Evolutionary conservation across 1,140 invertebrate species (phyloP).

Genomic region (Drosophila miranda): DNA sequence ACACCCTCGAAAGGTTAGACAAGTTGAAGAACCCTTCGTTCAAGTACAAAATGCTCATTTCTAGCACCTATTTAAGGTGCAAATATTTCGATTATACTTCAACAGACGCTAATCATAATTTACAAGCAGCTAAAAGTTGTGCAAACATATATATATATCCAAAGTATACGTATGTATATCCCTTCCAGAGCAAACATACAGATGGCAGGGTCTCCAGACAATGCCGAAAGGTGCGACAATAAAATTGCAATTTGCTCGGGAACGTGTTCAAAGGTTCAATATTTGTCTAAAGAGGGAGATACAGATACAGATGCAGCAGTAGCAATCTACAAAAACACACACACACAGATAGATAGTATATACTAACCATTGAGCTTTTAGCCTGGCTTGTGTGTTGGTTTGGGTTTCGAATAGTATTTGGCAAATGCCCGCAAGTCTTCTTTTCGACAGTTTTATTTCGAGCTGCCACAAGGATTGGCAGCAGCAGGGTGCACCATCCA

Average conservation of each 20-base stretch:
- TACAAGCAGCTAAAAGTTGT: constrained; percentile 1
- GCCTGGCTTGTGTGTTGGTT: too few relatives aligned
- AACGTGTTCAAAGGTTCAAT: constrained; percentile 74
- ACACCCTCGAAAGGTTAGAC: too few relatives aligned
- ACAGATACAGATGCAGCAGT: neutral
- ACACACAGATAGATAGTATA: constrained; percentile 7
- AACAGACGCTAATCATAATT: too few relatives aligned
- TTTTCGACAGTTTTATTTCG: constrained; percentile 71
- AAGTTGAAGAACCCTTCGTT: too few relatives aligned
- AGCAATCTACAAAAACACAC: constrained; percentile 3
- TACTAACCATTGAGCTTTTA: constrained; percentile 43
- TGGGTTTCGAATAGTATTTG: constrained; percentile 56
- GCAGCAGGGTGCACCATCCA: constrained; percentile 15
- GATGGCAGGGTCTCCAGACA: neutral
- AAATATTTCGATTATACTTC: too few relatives aligned
- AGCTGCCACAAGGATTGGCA: neutral
- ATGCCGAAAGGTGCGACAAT: constrained; percentile 57
- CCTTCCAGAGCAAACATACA: too few relatives aligned
- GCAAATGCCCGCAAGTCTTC: constrained; percentile 70
- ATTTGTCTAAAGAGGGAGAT: constrained; percentile 56
- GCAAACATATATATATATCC: neutral
- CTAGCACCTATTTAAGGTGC: too few relatives aligned
- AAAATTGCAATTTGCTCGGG: constrained; percentile 75
- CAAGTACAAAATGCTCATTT: too few relatives aligned
- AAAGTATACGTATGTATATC: neutral